A percentile compares a stretch with the other conserved stretches of the same genome.
phyloP scores from a whole-genome alignment of 2,113 vertebrate species.

The Otolemur garnettii region DNA sequence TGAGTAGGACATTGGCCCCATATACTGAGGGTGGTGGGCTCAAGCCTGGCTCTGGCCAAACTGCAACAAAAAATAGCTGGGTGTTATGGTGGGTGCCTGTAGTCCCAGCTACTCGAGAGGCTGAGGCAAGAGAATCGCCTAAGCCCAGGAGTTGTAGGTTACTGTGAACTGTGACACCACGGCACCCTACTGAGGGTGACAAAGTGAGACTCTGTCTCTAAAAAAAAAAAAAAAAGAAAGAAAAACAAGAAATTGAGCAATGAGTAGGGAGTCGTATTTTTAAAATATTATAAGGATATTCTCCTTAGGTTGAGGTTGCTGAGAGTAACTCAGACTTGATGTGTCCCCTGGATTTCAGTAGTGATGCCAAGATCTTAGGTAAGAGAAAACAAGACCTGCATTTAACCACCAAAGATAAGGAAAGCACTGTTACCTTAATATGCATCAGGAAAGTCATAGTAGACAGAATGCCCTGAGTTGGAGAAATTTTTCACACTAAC shows the following conservation, averaged over 20 bases:
- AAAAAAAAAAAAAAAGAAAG: too few species aligned
- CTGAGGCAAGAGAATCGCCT: too few species aligned
- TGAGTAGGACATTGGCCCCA: too few species aligned
- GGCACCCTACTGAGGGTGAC: too few species aligned
- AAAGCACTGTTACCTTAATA: background rate
- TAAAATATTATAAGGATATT: background rate
- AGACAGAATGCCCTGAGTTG: background rate
- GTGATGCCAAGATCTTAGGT: background rate
- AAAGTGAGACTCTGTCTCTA: too few species aligned
- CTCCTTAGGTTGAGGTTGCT: background rate
- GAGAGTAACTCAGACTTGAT: background rate
- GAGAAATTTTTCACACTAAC: background rate
- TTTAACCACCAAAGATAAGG: background rate
- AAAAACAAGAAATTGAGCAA: conserved; percentile 9
- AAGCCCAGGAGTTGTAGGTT: too few species aligned
- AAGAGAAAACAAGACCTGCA: background rate
- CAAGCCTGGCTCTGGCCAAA: too few species aligned
- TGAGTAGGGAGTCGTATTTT: background rate
- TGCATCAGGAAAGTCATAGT: background rate
- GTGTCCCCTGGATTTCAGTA: background rate
- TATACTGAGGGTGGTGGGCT: too few species aligned
- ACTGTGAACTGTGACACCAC: too few species aligned
- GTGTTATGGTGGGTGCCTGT: too few species aligned
- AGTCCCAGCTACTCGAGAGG: too few species aligned
- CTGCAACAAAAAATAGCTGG: too few species aligned